phyloP scores from a whole-genome alignment of 2,888 invertebrate genomes.

The Hyppa rectilinea region DNA sequence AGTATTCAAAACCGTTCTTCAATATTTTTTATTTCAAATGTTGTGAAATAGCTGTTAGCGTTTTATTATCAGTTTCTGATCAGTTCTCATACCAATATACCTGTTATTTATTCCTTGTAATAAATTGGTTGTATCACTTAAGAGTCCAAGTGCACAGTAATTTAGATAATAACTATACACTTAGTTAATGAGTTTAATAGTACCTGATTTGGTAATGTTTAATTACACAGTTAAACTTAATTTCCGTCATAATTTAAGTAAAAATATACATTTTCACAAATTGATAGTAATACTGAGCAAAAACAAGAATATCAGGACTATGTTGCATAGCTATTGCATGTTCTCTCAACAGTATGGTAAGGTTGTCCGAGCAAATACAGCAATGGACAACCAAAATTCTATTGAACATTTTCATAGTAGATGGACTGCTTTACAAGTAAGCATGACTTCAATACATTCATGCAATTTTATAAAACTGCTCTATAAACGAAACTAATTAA shows the following conservation, averaged over 20 bases:
- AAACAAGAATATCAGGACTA: not conserved
- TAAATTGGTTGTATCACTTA: not conserved
- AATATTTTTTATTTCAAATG: not conserved
- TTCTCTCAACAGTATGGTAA: constrained; percentile 3
- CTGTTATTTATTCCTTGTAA: not conserved
- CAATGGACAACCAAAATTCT: constrained; percentile 9
- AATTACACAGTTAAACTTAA: not conserved
- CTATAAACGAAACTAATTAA: constrained; percentile 39
- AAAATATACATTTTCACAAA: constrained; percentile 8
- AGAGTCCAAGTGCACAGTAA: not conserved
- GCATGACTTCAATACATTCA: constrained; percentile 30
- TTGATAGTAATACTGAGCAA: not conserved
- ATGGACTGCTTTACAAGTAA: constrained; percentile 1
- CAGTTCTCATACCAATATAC: not conserved
- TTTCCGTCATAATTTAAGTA: not conserved
- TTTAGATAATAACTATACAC: constrained; percentile 8
- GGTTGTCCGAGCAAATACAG: not conserved
- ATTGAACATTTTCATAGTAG: constrained; percentile 9
- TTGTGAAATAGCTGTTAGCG: not conserved
- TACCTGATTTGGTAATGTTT: not conserved
- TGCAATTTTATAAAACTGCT: constrained; percentile 20
- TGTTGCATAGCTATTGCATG: not conserved
- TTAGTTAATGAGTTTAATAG: constrained; percentile 12
- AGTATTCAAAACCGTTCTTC: not conserved
- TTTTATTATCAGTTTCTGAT: too few relatives aligned